Conservation (phyloP, 2,113 vertebrate genomes). For the Corynorhinus townsendii region DNA sequence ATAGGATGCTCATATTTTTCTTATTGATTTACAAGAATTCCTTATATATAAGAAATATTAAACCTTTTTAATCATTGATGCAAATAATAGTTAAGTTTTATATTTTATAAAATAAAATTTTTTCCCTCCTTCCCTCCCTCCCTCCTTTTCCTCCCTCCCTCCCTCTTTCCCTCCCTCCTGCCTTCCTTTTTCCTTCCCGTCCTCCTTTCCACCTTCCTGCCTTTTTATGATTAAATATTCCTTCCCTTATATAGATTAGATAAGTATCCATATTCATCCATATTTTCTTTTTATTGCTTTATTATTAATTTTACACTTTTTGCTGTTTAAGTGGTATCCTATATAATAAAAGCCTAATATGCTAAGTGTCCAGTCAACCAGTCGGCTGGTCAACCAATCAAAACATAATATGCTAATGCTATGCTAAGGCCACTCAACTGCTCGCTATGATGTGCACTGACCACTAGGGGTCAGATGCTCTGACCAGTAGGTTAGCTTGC, state of each 20-base stretch:
- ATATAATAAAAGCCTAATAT: too few species aligned
- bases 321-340: not conserved
- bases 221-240: not conserved
- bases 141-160: fast-evolving
- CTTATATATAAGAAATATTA: not conserved
- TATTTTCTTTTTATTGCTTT: slow-evolving; percentile 10
- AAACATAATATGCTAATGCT: too few species aligned
- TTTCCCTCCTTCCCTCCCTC: not conserved
- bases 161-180: fast-evolving
- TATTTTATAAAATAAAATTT: not conserved
- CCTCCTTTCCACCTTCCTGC: not conserved
- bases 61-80: not conserved
- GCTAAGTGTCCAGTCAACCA: too few species aligned
- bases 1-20: not conserved
- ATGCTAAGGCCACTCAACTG: too few species aligned
- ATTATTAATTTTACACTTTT: not conserved
- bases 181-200: not conserved
- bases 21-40: not conserved
- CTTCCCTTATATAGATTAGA: not conserved
- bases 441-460: too few species aligned
- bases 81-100: not conserved
- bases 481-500: too few species aligned
- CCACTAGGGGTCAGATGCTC: too few species aligned
- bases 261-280: not conserved
- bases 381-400: too few species aligned